Evolutionary conservation across 2,113 vertebrate species (phyloP), one percentile per base, ranked within the genome.

Genomic region (Ondatra zibethicus): DNA sequence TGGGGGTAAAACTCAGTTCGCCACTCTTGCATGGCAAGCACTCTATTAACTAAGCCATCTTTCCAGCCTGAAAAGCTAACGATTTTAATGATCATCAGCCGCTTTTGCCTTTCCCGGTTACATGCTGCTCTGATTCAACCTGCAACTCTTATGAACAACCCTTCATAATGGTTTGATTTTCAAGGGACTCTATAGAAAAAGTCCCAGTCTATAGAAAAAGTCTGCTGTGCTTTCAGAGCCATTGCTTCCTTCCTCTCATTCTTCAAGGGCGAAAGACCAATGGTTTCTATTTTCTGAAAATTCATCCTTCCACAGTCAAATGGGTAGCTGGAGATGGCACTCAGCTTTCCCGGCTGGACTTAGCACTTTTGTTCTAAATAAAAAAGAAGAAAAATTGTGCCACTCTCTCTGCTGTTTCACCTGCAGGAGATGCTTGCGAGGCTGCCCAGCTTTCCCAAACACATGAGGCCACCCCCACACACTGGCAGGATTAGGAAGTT

Each of bases 191-290:
- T 65, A 89, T 66, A 95, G 81, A 86, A 96, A 93, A 93, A 52
- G 31, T 11, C 16, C 68, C 55, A 58, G 55, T 68, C 21, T 65
- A 89, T 61, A 96, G 76, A 86, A 97, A 93, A 93, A 61, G 27
- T 14, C 16, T 89, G 55, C 52, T 72, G n/a, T 8, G 50, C 58
- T 81, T 88, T 95, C 39, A 90, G 50, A 97, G 47, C 7, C 42
- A 86, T 92, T 96, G 95, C 19, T 88, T 88, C 50, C 42, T 84
- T n/a, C n/a, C 52, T 73, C 80, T 95, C 45, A 78, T 88, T 94
- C 3, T 96, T 92, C 50, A 33, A 80, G n/a, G 19, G 14, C 78
- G 36, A 93, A 81, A 92, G 61, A 76, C 25, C 27, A 91, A 76
- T 12, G 61, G 31, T 63, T 95, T 45, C 27, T 52, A 29, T 91